Base-by-base conservation (phyloP, 2,888 invertebrate genomes). In the Cheilosia urbana region DNA sequence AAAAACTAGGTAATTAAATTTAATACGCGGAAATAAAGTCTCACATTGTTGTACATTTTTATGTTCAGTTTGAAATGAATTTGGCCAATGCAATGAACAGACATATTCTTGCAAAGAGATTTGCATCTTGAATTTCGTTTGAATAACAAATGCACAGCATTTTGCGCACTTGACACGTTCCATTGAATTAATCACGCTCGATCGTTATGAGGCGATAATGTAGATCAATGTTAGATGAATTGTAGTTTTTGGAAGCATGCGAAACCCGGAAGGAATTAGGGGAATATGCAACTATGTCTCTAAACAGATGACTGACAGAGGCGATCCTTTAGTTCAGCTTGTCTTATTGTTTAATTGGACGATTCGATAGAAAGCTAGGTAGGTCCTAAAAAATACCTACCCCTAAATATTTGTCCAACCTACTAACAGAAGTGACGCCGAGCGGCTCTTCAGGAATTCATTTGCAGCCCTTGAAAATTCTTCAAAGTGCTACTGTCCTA, bases 11-110 rank as follows among this genome's bases (percentile, higher is more conserved):
- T 42, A 62, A 71, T 60, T 81, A 65, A 76, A 81, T 76, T 82
- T 77, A 82, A 82, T 72, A 77, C 66, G 71, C 82, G 82, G 82
- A 82, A 82, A 82, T 15, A 47, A 71, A 55, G 47, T 77, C 37
- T 81, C 60, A 71, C 77, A 77, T 71, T 73, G 73, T 78, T 53
- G 19, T 15, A 0, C 24, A 65, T 45, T n/a, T 62, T 13, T 13
- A 9, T 37, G n/a, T 55, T 30, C 9, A 65, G 19, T 45, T 68
- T 17, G 21, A 69, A 55, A 62, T 65, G 19, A 21, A 21, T 37
- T 62, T 37, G 60, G 49, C 80, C 27, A 71, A 51, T 40, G 47
- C 57, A 15, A 40, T 71, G 58, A 51, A 51, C 17, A 11, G 3
- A 21, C 21, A 49, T 17, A 30, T 17, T n/a, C 17, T 17, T n/a